These are phyloP conservation scores for Ailurus styani DNA, from an alignment of 2,113 vertebrate genomes.

Conservation along the genomic window DNA sequence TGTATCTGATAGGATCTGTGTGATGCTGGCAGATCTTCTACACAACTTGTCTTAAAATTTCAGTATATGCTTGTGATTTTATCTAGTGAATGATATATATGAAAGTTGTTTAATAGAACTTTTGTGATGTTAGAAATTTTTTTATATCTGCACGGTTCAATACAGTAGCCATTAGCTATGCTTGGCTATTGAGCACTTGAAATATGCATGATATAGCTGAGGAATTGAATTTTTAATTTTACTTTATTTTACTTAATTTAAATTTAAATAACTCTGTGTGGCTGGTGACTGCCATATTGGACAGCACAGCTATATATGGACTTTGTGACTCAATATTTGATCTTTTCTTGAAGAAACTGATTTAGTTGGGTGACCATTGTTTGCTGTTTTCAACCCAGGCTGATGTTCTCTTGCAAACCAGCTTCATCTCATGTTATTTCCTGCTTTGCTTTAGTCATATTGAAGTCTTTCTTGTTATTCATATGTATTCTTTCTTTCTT, in stretches of 20 bases:
- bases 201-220: neutral
- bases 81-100: neutral
- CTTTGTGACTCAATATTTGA: neutral
- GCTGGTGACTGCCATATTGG: neutral
- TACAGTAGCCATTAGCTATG: neutral
- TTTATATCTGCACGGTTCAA: neutral
- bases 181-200: neutral
- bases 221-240: neutral
- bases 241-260: neutral
- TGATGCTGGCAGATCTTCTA: neutral
- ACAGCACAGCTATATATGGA: neutral
- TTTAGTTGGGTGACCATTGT: neutral
- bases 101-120: neutral
- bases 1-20: neutral
- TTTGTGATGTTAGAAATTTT: neutral
- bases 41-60: neutral
- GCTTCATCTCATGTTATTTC: neutral
- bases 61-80: neutral
- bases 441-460: neutral
- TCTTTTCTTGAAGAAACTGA: neutral
- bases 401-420: neutral
- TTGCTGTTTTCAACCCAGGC: neutral
- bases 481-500: neutral
- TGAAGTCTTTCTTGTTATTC: neutral
- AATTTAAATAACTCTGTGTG: neutral